phyloP scores from a whole-genome alignment of 2,888 invertebrate genomes.

The Microplitis deprimator region DNA sequence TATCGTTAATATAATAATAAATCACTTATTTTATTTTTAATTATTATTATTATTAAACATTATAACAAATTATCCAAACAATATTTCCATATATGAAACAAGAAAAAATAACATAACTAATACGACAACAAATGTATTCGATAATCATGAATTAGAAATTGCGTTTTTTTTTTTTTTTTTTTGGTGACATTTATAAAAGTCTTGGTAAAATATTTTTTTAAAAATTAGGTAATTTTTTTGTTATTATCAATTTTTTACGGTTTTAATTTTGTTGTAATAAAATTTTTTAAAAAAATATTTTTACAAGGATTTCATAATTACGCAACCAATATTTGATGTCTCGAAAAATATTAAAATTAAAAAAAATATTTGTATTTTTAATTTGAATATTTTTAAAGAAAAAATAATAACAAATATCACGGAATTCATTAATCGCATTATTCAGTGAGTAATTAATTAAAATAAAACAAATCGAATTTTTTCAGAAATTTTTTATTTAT shows the following conservation, averaged over 20 bases:
- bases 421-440: background rate
- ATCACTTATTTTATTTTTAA: slow-evolving; percentile 30
- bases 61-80: slow-evolving; percentile 66
- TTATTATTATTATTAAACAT: slow-evolving; percentile 46
- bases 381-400: slow-evolving; percentile 29
- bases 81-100: slow-evolving; percentile 57
- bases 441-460: slow-evolving; percentile 33
- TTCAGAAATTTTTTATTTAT: background rate
- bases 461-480: background rate
- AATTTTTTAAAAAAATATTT: background rate
- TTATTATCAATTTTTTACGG: background rate
- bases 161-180: too few species aligned
- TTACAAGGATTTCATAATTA: background rate
- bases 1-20: slow-evolving; percentile 13
- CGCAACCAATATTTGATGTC: background rate
- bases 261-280: background rate
- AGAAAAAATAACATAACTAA: slow-evolving; percentile 64
- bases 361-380: background rate
- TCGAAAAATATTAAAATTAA: background rate
- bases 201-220: too few species aligned
- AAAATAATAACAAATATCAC: slow-evolving; percentile 21
- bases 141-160: background rate
- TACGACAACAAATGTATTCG: slow-evolving; percentile 60
- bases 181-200: too few species aligned
- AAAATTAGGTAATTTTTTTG: background rate